Evolutionary conservation across 2,888 invertebrate genomes (phyloP), one percentile per base, ranked within the genome.

Genomic region (Phortica magna): DNA sequence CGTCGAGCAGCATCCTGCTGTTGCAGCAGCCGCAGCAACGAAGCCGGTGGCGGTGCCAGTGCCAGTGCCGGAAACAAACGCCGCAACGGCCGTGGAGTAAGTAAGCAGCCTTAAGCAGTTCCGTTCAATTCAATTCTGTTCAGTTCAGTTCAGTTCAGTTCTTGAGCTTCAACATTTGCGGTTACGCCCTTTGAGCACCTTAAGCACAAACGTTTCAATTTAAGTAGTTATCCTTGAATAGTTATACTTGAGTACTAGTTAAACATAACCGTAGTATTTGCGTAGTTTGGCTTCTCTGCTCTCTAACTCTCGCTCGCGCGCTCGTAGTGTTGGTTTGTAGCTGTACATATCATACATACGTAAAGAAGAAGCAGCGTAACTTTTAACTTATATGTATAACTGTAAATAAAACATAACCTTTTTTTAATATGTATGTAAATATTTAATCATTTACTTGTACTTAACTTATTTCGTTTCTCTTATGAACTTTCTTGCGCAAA

Each of bases 401-500:
- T 74, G 65, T 74, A 74, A 74, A 65, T 74, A 74, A 42, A 19
- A 31, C 64, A 48, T 74, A 64, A 61, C 31, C 10, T 64, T 61
- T 61, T 61, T 22, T 22, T 5, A 61, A 9, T 17, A 55, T 55
- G 55, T 55, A 61, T 61, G 12, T 61, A 61, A 17, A 61, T 61
- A 61, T 4, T 61, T 12, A 59, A 19, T 64, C 12, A 31, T 39
- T 59, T 7, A n/a, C n/a, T n/a, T n/a, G n/a, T n/a, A n/a, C n/a
- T n/a, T n/a, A n/a, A n/a, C n/a, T n/a, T n/a, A 22, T 41, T n/a
- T 65, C 41, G 65, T 65, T 39, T 65, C 65, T 65, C 41, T 12
- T 61, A 22, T 22, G 22, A 61, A 1, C 61, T n/a, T 55, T 73
- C 73, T 61, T 73, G 75, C 76, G 65, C 74, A 77, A 76, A 65